Conservation (phyloP, 1,140 invertebrate species). For the Atta texana region DNA sequence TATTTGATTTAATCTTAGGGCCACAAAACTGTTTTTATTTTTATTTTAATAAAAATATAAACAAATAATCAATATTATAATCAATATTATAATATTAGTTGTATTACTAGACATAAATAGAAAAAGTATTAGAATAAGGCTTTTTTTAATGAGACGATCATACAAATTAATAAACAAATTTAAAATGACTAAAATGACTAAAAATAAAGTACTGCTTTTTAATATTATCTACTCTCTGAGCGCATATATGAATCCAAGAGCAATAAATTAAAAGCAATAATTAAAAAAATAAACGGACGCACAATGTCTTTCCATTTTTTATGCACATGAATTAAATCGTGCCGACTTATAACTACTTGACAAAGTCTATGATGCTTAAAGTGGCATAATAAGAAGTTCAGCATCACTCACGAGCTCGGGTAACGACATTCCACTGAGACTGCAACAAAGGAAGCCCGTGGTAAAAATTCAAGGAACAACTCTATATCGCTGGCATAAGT, state of each 20-base stretch:
- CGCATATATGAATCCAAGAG: neutral
- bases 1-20: too few relatives aligned
- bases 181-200: too few relatives aligned
- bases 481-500: slow-evolving; percentile 52
- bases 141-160: neutral
- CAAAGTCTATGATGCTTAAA: slow-evolving; percentile 10
- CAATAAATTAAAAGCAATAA: neutral
- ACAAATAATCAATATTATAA: too few relatives aligned
- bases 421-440: slow-evolving; percentile 40
- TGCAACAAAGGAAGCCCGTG: slow-evolving; percentile 45
- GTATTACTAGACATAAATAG: neutral
- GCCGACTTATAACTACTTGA: neutral
- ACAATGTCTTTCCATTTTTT: slow-evolving; percentile 15
- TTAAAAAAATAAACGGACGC: neutral
- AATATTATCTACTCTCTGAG: neutral
- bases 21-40: too few relatives aligned
- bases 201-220: neutral
- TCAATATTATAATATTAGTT: neutral
- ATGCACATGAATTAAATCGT: slow-evolving; percentile 4
- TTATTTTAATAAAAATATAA: too few relatives aligned
- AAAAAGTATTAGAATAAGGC: neutral
- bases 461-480: slow-evolving; percentile 50
- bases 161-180: neutral
- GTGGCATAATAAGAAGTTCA: slow-evolving; percentile 12
- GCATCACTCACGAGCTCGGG: slow-evolving; percentile 27